Evolutionary conservation across 1,140 invertebrate genomes (phyloP), one percentile per base, ranked within the genome.

Genomic region (Metaphire vulgaris): DNA sequence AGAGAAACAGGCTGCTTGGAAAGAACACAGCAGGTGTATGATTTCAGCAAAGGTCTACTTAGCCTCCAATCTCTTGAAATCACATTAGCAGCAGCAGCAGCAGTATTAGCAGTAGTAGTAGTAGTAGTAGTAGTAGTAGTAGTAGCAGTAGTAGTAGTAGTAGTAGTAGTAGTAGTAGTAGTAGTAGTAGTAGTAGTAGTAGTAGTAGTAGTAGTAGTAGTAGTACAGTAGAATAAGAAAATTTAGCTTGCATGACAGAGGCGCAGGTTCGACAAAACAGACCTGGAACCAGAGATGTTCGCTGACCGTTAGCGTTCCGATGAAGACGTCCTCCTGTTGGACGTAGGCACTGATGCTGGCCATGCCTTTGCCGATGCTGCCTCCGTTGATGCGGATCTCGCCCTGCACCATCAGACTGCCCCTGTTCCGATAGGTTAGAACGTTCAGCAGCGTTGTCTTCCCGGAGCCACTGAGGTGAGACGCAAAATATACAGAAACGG

Each of bases 381-480:
- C 79, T 2, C 87, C 87, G 81, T 88, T 88, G 33, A 83, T 82
- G 78, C 82, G 79, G 6, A 88, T 88, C 32, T 92, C 88, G 0
- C 93, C 93, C 32, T 88, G 89, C n/a, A 93, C 88, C 0, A 88
- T 87, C 0, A 96, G 87, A 21, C 90, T 90, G 2, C 88, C 87
- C 2, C 91, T 90, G 79, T 89, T 89, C 1, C 93, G 89, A 83
- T 92, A 92, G 0, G 94, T 97, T 33, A 98, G 82, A 0, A 94
- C 90, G 84, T 98, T 98, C 64, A 98, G 86, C 0, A 98, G 89
- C 0, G 96, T 98, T 0, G 96, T 97, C 88, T 99, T 99, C 2
- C 97, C 96, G 0, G 96, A 93, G 0, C 96, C 96, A 31, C 94
- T 96, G 77, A 69, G 79, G n/a, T n/a, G n/a, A n/a, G n/a, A n/a